Conservation (phyloP, 2,888 invertebrate genomes). For the Eumerus sabulonum region DNA sequence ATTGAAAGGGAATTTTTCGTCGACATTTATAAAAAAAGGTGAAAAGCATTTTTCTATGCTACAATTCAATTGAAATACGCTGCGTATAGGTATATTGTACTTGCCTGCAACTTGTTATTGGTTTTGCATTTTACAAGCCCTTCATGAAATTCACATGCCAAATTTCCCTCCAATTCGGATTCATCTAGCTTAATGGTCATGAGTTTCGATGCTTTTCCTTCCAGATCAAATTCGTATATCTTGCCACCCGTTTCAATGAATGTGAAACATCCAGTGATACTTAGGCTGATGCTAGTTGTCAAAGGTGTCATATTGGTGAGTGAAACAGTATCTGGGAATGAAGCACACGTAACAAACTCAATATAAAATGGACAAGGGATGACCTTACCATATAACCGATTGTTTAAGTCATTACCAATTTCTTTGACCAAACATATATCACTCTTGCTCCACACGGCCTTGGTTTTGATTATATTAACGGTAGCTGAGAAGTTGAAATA, state of each 20-base stretch:
- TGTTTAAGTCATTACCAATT: background rate
- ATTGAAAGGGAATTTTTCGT: too few relatives aligned
- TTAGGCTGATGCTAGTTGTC: slow-evolving; percentile 59
- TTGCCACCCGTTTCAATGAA: slow-evolving; percentile 70
- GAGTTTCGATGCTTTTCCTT: slow-evolving; percentile 69
- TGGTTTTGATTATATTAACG: slow-evolving; percentile 13
- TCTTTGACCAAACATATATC: slow-evolving; percentile 15
- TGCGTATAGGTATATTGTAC: too few relatives aligned
- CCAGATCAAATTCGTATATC: slow-evolving; percentile 67
- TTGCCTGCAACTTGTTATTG: slow-evolving; percentile 69
- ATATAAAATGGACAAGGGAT: slow-evolving; percentile 9
- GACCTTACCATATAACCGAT: slow-evolving; percentile 11
- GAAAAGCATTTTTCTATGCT: too few relatives aligned
- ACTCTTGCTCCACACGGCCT: slow-evolving; percentile 34
- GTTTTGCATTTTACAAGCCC: slow-evolving; percentile 72
- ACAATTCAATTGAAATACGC: too few relatives aligned
- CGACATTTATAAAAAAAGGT: too few relatives aligned
- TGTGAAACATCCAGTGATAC: slow-evolving; percentile 72
- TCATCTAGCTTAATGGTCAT: slow-evolving; percentile 71
- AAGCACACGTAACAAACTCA: background rate
- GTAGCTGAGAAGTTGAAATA: slow-evolving; percentile 19
- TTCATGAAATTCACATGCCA: slow-evolving; percentile 70
- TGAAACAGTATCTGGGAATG: slow-evolving; percentile 59
- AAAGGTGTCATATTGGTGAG: slow-evolving; percentile 64
- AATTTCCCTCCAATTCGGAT: slow-evolving; percentile 45